phyloP scores from a whole-genome alignment of 2,113 vertebrate species.

The Halcyon senegalensis region DNA sequence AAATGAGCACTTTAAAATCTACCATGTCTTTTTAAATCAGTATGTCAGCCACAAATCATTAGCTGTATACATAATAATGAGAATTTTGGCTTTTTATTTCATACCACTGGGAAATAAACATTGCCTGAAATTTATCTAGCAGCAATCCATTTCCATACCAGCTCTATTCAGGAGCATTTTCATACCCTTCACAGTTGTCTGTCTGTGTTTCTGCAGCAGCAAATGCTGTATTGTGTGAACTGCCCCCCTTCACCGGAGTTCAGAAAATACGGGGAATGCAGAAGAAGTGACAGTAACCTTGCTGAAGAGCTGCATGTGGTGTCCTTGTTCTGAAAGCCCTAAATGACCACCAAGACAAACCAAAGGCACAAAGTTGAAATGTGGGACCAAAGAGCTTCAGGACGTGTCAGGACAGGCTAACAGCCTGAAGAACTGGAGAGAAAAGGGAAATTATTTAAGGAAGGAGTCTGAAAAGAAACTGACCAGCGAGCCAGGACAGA shows the following conservation, averaged over 20 bases:
- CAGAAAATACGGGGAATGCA: background rate
- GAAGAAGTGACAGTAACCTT: background rate
- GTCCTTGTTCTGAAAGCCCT: background rate
- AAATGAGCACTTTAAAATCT: background rate
- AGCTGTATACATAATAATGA: background rate
- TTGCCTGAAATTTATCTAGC: background rate
- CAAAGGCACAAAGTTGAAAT: background rate
- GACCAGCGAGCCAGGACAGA: background rate
- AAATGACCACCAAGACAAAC: background rate
- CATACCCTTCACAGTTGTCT: background rate
- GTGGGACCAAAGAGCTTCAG: background rate
- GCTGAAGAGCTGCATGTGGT: background rate
- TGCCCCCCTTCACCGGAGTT: background rate
- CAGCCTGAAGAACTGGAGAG: background rate
- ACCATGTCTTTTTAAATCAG: background rate
- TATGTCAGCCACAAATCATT: background rate
- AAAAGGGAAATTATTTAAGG: background rate
- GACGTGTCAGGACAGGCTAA: background rate
- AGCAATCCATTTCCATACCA: background rate
- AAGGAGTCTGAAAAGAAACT: background rate
- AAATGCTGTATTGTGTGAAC: background rate
- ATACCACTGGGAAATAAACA: background rate
- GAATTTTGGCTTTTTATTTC: background rate
- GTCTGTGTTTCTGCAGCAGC: background rate
- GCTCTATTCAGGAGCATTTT: background rate